phyloP scores from a whole-genome alignment of 2,888 invertebrate genomes.

The Chymomyza amoena region DNA sequence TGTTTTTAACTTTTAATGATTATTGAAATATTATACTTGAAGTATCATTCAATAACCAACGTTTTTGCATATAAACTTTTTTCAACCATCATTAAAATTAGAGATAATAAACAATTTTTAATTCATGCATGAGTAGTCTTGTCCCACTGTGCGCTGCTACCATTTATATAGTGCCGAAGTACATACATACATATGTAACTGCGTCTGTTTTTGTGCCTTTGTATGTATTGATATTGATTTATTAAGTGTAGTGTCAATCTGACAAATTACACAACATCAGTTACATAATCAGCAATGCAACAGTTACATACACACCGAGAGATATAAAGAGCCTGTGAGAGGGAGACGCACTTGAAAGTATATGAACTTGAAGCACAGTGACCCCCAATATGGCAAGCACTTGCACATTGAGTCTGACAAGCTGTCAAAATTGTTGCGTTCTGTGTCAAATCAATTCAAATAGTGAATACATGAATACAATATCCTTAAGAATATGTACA shows the following conservation, averaged over 20 bases:
- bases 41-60: too few relatives aligned
- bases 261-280: conserved; percentile 45
- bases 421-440: conserved; percentile 51
- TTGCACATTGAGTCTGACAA: conserved; percentile 29
- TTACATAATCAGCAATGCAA: conserved; percentile 44
- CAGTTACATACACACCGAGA: conserved; percentile 8
- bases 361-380: not conserved
- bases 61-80: too few relatives aligned
- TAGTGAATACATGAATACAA: conserved; percentile 18
- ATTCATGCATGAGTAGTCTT: not conserved
- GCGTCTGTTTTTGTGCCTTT: conserved; percentile 6
- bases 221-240: conserved; percentile 45
- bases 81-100: too few relatives aligned
- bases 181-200: not conserved
- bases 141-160: not conserved
- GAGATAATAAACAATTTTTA: too few relatives aligned
- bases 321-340: not conserved
- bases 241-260: conserved; percentile 46
- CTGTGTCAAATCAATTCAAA: conserved; percentile 36
- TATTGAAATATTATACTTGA: too few relatives aligned
- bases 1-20: too few relatives aligned
- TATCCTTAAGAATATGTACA: not conserved
- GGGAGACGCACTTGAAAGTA: not conserved
- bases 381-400: not conserved
- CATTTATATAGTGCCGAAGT: not conserved